phyloP scores from a whole-genome alignment of 2,113 vertebrate genomes.

The Serinus canaria region DNA sequence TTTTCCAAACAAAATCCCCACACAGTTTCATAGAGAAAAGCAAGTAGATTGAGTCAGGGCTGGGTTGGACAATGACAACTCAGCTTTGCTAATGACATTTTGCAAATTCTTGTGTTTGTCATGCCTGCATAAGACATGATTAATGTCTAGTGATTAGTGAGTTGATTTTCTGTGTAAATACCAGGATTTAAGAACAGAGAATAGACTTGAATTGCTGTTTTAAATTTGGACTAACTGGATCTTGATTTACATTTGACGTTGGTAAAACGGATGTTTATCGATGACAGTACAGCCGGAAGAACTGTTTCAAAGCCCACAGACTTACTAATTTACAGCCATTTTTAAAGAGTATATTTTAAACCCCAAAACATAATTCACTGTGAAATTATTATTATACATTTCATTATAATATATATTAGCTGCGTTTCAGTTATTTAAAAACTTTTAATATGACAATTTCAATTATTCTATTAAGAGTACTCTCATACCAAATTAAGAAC shows the following conservation, averaged over 20 bases:
- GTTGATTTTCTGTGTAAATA: background rate
- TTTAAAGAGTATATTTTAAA: background rate
- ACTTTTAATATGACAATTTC: background rate
- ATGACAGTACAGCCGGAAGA: background rate
- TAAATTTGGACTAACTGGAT: background rate
- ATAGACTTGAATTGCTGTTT: background rate
- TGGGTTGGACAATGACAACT: background rate
- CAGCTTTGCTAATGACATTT: background rate
- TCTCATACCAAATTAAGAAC: background rate
- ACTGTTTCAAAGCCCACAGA: background rate
- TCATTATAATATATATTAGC: background rate
- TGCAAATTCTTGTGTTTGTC: background rate
- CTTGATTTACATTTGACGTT: background rate
- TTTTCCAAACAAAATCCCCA: background rate
- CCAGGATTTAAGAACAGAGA: background rate
- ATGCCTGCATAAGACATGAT: background rate
- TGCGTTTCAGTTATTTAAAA: background rate
- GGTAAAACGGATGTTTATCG: background rate
- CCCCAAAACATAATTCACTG: background rate
- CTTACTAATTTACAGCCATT: background rate
- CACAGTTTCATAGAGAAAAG: background rate
- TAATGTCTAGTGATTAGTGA: background rate
- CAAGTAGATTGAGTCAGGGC: background rate
- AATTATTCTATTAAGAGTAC: background rate
- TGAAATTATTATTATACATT: background rate